phyloP scores from a whole-genome alignment of 1,140 invertebrate genomes.

The Neocloeon triangulifer region DNA sequence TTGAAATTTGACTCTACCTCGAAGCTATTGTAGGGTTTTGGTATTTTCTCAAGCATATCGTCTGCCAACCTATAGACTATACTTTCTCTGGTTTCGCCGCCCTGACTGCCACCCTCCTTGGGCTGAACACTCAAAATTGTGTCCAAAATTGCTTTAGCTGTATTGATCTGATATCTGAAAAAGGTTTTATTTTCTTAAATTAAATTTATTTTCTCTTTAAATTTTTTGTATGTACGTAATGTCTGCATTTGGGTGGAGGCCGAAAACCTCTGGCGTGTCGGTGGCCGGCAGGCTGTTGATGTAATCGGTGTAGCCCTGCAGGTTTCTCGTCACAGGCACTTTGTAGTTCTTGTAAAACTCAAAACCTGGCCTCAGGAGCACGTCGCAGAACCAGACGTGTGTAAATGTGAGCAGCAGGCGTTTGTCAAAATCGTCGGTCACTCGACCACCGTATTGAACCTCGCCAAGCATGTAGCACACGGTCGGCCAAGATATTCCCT shows the following conservation, averaged over 20 bases:
- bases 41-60: slow-evolving; percentile 85
- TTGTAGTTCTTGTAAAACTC: slow-evolving; percentile 82
- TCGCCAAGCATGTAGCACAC: slow-evolving; percentile 96
- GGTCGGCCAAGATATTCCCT: slow-evolving; percentile 89
- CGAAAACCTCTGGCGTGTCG: slow-evolving; percentile 89
- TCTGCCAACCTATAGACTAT: slow-evolving; percentile 75
- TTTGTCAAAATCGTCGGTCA: slow-evolving; percentile 92
- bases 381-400: slow-evolving; percentile 67
- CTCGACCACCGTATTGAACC: slow-evolving; percentile 87
- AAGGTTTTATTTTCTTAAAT: neutral
- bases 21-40: slow-evolving; percentile 69
- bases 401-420: slow-evolving; percentile 48
- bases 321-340: slow-evolving; percentile 53
- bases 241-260: slow-evolving; percentile 87
- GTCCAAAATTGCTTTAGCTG: slow-evolving; percentile 79
- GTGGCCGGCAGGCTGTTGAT: slow-evolving; percentile 63
- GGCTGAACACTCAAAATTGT: slow-evolving; percentile 88
- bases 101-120: slow-evolving; percentile 71
- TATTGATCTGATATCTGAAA: slow-evolving; percentile 65
- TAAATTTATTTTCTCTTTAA: too few species aligned
- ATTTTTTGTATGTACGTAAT: slow-evolving; percentile 72
- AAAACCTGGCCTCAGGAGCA: slow-evolving; percentile 51
- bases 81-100: slow-evolving; percentile 68
- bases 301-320: slow-evolving; percentile 64
- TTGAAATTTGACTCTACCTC: slow-evolving; percentile 32